Evolutionary conservation across 2,113 vertebrate species (phyloP).

Genomic region (Ophthalmolycus amberensis): DNA sequence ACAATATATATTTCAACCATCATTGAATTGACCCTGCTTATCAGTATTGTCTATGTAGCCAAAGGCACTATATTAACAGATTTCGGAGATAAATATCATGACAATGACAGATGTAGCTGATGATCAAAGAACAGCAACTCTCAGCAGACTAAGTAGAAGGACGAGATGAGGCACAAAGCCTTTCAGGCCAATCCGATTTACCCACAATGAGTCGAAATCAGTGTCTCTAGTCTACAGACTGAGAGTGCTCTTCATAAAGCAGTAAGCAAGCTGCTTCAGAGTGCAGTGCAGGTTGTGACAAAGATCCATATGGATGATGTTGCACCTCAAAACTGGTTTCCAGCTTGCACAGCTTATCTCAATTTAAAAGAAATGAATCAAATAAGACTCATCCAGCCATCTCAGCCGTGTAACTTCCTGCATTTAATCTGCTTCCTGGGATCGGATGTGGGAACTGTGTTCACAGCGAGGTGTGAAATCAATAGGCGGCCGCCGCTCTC

Average conservation of each 20-base stretch:
- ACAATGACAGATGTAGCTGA: slow-evolving; percentile 20
- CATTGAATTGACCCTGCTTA: neutral
- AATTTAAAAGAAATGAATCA: slow-evolving; percentile 49
- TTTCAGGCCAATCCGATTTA: slow-evolving; percentile 22
- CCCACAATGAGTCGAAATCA: neutral
- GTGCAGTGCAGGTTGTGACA: slow-evolving; percentile 20
- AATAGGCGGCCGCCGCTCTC: slow-evolving; percentile 40
- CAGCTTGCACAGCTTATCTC: slow-evolving; percentile 36
- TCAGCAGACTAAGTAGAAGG: slow-evolving; percentile 11
- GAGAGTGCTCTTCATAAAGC: slow-evolving; percentile 17
- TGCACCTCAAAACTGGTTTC: slow-evolving; percentile 26
- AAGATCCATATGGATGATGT: slow-evolving; percentile 1
- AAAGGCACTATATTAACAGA: neutral
- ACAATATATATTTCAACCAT: neutral
- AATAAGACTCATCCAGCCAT: slow-evolving; percentile 47
- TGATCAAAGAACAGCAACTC: slow-evolving; percentile 8
- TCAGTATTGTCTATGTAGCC: neutral
- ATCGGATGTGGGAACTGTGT: slow-evolving; percentile 56
- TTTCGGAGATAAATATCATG: neutral
- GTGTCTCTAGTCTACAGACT: slow-evolving; percentile 5
- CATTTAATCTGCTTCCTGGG: slow-evolving; percentile 66
- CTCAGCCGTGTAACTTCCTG: slow-evolving; percentile 45
- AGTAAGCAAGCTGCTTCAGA: neutral
- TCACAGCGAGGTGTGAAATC: slow-evolving; percentile 60
- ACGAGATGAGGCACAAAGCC: slow-evolving; percentile 20